Evolutionary conservation across 2,113 vertebrate species (phyloP).

Genomic region (Garra rufa): DNA sequence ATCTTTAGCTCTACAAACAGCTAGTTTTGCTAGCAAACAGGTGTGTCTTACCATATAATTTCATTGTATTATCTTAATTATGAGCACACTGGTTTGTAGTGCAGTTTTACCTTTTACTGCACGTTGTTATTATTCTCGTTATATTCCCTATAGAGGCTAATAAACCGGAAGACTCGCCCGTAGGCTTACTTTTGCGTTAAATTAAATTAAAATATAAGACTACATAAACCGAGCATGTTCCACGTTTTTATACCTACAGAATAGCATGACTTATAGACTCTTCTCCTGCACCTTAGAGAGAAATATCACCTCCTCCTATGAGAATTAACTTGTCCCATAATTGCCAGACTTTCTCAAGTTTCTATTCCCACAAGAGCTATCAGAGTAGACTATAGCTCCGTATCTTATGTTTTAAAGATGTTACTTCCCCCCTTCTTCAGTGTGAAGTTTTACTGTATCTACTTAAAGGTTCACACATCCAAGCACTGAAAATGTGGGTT

Average conservation of each 20-base stretch:
- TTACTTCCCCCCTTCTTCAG: not conserved
- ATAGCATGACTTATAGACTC: not conserved
- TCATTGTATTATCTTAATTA: too few species aligned
- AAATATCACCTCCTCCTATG: slow-evolving; percentile 23
- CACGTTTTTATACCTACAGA: not conserved
- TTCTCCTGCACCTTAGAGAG: not conserved
- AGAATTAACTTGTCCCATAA: slow-evolving; percentile 20
- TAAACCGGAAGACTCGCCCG: too few species aligned
- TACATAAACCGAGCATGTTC: not conserved
- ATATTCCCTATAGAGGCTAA: too few species aligned
- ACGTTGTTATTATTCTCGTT: too few species aligned
- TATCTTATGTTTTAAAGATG: slow-evolving; percentile 22
- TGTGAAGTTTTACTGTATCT: not conserved
- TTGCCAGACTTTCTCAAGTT: not conserved
- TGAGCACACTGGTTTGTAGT: too few species aligned
- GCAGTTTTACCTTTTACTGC: too few species aligned
- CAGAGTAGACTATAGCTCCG: not conserved
- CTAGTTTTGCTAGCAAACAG: too few species aligned
- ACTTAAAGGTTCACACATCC: not conserved
- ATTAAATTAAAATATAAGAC: not conserved
- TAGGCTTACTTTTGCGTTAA: too few species aligned
- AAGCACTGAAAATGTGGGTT: not conserved
- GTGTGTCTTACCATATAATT: too few species aligned
- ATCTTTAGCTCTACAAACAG: too few species aligned
- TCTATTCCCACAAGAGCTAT: not conserved